Base-by-base conservation (phyloP, 2,888 invertebrate species). In the Eristalinus aeneus region DNA sequence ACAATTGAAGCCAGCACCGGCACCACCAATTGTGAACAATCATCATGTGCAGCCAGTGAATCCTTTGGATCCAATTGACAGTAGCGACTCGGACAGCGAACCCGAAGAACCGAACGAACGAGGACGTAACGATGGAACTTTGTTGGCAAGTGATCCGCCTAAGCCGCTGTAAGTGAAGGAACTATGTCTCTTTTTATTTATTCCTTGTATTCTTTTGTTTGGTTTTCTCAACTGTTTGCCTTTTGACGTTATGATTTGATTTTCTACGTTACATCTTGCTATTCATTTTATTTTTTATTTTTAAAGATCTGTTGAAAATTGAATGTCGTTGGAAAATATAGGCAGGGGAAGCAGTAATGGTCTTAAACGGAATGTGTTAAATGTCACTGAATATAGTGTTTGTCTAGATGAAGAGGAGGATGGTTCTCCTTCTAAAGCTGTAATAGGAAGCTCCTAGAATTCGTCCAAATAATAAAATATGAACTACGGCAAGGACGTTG, bases 111-210 rank as follows among this genome's bases (percentile, higher is more conserved):
- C 96, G 89, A 96, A 95, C 88, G 96, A 97, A 78, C 94, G 96
- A 89, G 95, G 95, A 81, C 94, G 97, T 89, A 97, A 98, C 90
- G 98, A 99, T 93, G 99, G 98, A 87, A 98, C 99, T 1, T 94
- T 99, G 75, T 94, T 98, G 73, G 98, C 98, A 87, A 98, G 98
- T 90, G 98, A 99, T 93, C 98, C 98, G 75, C 98, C 98, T 23
- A 97, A 98, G 93, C 98, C 98, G 90, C 96, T 99, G 98, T 97
- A 93, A 96, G 97, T 95, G 23, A 56, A 56, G 56, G 23, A 39
- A 89, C 63, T 65, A 69, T 27, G n/a, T n/a, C n/a, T n/a, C 31
- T 61, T 31, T 67, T 56, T 73, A 58, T 67, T 27, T 73, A 36
- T 46, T 46, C 53, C 22, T 56, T 73, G 46, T 20, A 16, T 72